Percentiles rank a stretch among this genome's conserved stretches.
Conservation (phyloP, 2,113 vertebrate species). For the Engystomops pustulosus region DNA sequence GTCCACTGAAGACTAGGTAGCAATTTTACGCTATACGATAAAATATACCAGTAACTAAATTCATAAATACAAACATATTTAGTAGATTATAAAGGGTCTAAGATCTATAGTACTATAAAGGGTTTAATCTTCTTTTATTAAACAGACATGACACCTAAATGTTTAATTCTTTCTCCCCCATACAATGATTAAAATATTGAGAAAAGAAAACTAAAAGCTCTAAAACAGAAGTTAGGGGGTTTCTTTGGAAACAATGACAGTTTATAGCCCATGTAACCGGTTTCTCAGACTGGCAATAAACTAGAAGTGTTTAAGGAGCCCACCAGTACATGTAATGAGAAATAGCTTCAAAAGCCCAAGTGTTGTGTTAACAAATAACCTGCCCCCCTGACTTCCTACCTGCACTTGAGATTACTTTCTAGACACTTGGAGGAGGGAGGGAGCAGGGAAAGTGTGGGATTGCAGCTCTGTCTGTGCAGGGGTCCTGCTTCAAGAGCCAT, state of each 20-base stretch:
- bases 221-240: not conserved
- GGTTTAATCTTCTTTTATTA: too few relatives aligned
- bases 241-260: slow-evolving; percentile 24
- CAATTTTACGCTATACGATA: too few relatives aligned
- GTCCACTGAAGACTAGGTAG: too few relatives aligned
- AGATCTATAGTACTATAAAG: too few relatives aligned
- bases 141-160: too few relatives aligned
- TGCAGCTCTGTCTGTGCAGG: slow-evolving; percentile 65
- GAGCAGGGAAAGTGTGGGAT: slow-evolving; percentile 71
- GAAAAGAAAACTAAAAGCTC: not conserved
- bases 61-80: too few relatives aligned
- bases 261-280: slow-evolving; percentile 65
- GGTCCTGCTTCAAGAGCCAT: slow-evolving; percentile 76
- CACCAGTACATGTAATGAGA: slow-evolving; percentile 52
- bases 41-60: too few relatives aligned
- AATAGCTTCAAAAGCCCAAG: slow-evolving; percentile 61
- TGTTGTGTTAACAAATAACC: slow-evolving; percentile 53
- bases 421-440: slow-evolving; percentile 59
- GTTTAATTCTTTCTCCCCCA: not conserved
- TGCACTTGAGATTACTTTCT: slow-evolving; percentile 54
- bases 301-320: slow-evolving; percentile 61
- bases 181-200: not conserved
- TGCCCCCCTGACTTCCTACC: slow-evolving; percentile 61
- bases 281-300: slow-evolving; percentile 68
- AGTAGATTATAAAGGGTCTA: too few relatives aligned